phyloP scores from a whole-genome alignment of 2,888 invertebrate genomes.

The Zonitis immaculata region DNA sequence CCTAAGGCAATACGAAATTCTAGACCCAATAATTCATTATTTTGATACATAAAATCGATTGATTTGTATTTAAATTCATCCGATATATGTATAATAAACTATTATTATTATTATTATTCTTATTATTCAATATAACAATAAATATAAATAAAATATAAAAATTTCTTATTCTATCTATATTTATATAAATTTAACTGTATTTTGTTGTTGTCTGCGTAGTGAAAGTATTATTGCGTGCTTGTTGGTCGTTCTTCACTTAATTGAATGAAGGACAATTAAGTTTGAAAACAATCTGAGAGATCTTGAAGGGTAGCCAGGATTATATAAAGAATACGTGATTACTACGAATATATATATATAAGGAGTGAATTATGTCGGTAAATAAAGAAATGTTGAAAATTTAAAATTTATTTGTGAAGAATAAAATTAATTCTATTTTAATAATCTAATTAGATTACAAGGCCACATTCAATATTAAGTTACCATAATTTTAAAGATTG shows the following conservation, averaged over 20 bases:
- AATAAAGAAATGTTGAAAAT: no score
- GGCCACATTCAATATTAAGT: slow-evolving; percentile 18
- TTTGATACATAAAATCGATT: slow-evolving; percentile 20
- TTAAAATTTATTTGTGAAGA: no score
- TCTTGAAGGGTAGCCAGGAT: slow-evolving; percentile 7
- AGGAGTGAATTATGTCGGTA: neutral
- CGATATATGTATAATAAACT: neutral
- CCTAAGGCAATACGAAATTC: slow-evolving; percentile 30
- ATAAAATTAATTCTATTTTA: neutral
- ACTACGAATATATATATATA: no score
- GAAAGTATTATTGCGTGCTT: slow-evolving; percentile 21
- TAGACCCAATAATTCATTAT: slow-evolving; percentile 32
- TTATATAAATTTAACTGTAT: no score
- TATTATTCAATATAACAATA: slow-evolving; percentile 4
- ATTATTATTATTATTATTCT: slow-evolving; percentile 3
- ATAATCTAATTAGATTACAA: no score
- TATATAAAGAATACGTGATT: neutral
- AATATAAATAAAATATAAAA: neutral
- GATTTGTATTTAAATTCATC: slow-evolving; percentile 6
- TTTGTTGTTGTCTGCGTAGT: slow-evolving; percentile 6
- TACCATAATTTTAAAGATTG: slow-evolving; percentile 14
- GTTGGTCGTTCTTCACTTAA: slow-evolving; percentile 15
- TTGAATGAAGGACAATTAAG: slow-evolving; percentile 18
- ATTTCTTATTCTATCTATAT: no score
- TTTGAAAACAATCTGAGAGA: slow-evolving; percentile 12